Base-by-base conservation (phyloP, 2,797 vertebrate genomes). In the Gallirallus australis region DNA sequence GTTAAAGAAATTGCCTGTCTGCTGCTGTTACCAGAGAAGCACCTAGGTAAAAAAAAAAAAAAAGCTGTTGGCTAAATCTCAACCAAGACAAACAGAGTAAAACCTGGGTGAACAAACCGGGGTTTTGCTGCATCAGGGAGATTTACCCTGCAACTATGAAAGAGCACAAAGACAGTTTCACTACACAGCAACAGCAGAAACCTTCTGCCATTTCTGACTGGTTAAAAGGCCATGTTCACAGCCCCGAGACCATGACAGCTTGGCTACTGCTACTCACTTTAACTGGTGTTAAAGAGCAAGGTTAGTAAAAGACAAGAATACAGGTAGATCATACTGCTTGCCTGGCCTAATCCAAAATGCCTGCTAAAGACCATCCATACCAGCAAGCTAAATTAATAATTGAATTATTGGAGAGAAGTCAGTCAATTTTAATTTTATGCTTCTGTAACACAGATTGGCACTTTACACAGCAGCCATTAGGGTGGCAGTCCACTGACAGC, bases 401-500 rank as follows among this genome's bases (percentile, higher is more conserved):
- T 94, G 57, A 81, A 59, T 92, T 85, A 87, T 15, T 78, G 76
- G 48, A 95, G 65, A 87, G 71, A 82, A 78, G 24, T 83, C 28
- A 71, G 59, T 33, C 30, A 87, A 82, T 54, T 77, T 92, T 24
- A 54, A 69, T 87, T 66, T 85, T 71, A 80, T 54, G 48, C 88
- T 92, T 91, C 73, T 94, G 57, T 91, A 82, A 68, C 31, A 84
- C 40, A 82, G 66, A 88, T 4, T 84, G 64, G 45, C 80, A 80
- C 37, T 71, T 94, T 33, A 63, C 14, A 52, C 48, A 91, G 73
- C 64, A 90, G 79, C 14, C 66, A 89, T 77, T 7, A 31, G 66
- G 48, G 82, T 89, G 91, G 68, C 82, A 94, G 63, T 28, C 66
- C 5, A 15, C 70, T 89, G 93, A 94, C 92, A 93, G 30, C 50